A percentile compares a stretch with the other conserved stretches of the same genome.
Evolutionary conservation across 2,797 vertebrate species (phyloP).

Genomic region (Melanotaenia maccullochi): DNA sequence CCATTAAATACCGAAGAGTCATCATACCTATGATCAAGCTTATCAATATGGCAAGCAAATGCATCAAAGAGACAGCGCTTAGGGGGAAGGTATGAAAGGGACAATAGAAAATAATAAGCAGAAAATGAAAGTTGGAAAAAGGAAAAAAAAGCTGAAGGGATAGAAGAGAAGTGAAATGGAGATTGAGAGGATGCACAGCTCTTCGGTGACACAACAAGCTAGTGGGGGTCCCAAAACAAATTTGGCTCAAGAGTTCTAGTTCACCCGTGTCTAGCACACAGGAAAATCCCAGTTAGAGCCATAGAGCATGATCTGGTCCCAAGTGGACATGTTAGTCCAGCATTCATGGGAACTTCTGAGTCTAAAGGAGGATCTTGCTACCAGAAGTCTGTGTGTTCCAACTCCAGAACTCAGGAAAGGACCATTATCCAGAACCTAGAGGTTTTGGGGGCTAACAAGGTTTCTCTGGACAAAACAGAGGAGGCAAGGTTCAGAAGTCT

Average conservation of each 20-base stretch:
- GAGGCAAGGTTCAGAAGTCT: constrained; percentile 60
- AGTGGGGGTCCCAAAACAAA: constrained; percentile 35
- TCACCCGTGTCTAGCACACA: constrained; percentile 19
- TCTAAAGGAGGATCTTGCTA: constrained; percentile 30
- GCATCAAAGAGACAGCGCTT: constrained; percentile 45
- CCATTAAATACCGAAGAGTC: constrained; percentile 58
- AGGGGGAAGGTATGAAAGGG: constrained; percentile 19
- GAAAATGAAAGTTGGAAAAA: constrained; percentile 11
- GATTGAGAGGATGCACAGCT: constrained; percentile 42
- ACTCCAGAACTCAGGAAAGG: constrained; percentile 33
- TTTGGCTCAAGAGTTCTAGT: constrained; percentile 49
- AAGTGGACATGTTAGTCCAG: constrained; percentile 17
- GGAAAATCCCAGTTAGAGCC: constrained; percentile 25
- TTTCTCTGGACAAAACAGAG: constrained; percentile 31
- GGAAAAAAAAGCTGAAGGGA: constrained; percentile 11
- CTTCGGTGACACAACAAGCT: constrained; percentile 50
- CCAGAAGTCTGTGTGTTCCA: constrained; percentile 28
- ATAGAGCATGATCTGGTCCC: constrained; percentile 21
- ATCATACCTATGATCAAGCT: constrained; percentile 54
- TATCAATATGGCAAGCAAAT: constrained; percentile 57
- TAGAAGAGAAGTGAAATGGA: constrained; percentile 12
- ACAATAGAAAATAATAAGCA: constrained; percentile 24
- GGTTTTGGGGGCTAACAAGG: constrained; percentile 37
- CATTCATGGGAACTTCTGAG: constrained; percentile 26
- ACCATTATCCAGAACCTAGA: constrained; percentile 17